A percentile compares a stretch with the other conserved stretches of the same genome.
Evolutionary conservation across 1,140 invertebrate genomes (phyloP).

Genomic region (Drosophila cardini): DNA sequence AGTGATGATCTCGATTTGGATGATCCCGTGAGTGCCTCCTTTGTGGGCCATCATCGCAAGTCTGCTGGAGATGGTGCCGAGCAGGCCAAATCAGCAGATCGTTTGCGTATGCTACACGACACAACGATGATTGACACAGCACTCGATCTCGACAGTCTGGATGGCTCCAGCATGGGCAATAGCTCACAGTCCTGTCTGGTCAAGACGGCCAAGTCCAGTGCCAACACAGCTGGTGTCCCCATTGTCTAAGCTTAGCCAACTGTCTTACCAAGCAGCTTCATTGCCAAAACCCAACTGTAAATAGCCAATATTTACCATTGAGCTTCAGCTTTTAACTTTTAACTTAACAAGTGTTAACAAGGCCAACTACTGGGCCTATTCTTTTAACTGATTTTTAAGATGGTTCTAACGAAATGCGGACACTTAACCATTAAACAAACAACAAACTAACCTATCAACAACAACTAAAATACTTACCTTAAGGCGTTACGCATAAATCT

Average conservation of each 20-base stretch:
- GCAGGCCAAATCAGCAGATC: constrained; percentile 86
- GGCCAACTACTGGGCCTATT: constrained; percentile 10
- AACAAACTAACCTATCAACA: constrained; percentile 62
- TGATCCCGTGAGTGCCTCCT: constrained; percentile 79
- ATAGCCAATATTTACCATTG: constrained; percentile 49
- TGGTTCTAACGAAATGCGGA: constrained; percentile 26
- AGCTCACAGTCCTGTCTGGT: constrained; percentile 80
- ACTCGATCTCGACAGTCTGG: constrained; percentile 92
- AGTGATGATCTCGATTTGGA: constrained; percentile 84
- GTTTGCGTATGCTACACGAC: constrained; percentile 90
- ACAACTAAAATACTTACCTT: constrained; percentile 80
- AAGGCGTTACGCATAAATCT: constrained; percentile 71
- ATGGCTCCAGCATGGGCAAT: constrained; percentile 82
- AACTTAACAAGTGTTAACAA: constrained; percentile 18
- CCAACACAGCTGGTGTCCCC: constrained; percentile 39
- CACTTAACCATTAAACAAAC: constrained; percentile 24
- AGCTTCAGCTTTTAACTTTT: constrained; percentile 44
- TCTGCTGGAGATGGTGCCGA: constrained; percentile 63
- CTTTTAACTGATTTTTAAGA: constrained; percentile 24
- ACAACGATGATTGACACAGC: constrained; percentile 95
- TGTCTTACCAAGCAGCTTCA: constrained; percentile 8
- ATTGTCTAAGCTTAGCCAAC: constrained; percentile 56
- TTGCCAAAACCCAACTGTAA: constrained; percentile 48
- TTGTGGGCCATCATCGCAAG: constrained; percentile 65
- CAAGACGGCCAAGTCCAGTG: constrained; percentile 64